Percentiles rank a stretch among this genome's conserved stretches.
Evolutionary conservation across 23 tunicate species (phyloP).

Genomic region (Ascidia mentula): DNA sequence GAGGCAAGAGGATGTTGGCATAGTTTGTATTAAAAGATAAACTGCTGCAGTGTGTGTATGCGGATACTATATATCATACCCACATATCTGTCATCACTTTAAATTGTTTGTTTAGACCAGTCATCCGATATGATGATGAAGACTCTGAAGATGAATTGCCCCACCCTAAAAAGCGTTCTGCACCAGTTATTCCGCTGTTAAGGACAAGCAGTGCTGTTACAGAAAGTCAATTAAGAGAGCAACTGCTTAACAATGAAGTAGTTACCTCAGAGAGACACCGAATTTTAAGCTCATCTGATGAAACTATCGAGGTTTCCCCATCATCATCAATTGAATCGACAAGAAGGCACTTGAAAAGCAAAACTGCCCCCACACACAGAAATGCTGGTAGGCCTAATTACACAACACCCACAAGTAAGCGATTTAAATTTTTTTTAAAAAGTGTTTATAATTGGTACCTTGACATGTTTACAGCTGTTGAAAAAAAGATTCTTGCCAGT

Average conservation of each 20-base stretch:
- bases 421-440: background rate
- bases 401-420: background rate
- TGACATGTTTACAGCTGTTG: background rate
- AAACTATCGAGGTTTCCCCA: background rate
- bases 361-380: background rate
- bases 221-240: background rate
- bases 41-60: background rate
- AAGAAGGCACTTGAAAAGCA: background rate
- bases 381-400: background rate
- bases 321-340: conserved; percentile 1
- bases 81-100: background rate
- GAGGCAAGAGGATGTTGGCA: background rate
- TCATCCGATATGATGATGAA: background rate
- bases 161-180: background rate
- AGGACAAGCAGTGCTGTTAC: background rate
- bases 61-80: background rate
- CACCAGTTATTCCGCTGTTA: background rate
- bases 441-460: background rate
- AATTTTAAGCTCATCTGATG: background rate
- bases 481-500: background rate
- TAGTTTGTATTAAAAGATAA: background rate
- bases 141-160: background rate
- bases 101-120: background rate
- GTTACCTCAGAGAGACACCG: background rate
- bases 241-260: background rate